These are phyloP conservation scores for Bibio marci DNA, from an alignment of 2,888 invertebrate species.

Conservation along the genomic window DNA sequence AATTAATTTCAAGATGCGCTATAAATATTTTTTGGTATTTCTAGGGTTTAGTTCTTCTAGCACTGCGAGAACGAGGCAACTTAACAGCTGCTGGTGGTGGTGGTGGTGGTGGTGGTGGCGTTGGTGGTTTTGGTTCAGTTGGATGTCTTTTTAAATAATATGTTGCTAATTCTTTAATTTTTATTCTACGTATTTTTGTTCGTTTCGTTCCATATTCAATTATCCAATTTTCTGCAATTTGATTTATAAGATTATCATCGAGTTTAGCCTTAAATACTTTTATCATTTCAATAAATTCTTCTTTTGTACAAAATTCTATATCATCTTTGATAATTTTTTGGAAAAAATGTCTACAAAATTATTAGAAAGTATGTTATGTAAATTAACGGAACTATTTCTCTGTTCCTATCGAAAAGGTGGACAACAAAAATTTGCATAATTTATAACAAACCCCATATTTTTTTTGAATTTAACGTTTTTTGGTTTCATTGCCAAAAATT, in stretches of 20 bases:
- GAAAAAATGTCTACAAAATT: not conserved
- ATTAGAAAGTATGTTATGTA: not conserved
- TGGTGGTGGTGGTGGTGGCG: too few species aligned
- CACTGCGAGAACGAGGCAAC: too few species aligned
- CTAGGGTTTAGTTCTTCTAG: too few species aligned
- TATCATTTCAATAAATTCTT: not conserved
- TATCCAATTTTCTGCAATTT: not conserved
- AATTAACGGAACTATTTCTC: too few species aligned
- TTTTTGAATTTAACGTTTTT: slow-evolving; percentile 8
- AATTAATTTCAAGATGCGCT: too few species aligned
- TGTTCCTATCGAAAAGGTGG: too few species aligned
- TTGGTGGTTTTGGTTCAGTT: not conserved
- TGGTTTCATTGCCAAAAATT: slow-evolving; percentile 9
- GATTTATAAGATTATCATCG: not conserved
- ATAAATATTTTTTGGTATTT: too few species aligned
- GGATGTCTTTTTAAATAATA: not conserved
- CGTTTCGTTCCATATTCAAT: not conserved
- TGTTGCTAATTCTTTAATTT: not conserved
- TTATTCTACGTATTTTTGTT: not conserved
- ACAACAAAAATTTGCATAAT: too few species aligned
- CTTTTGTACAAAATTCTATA: not conserved
- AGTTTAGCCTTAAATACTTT: not conserved
- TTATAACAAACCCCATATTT: slow-evolving; percentile 5
- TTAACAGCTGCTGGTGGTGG: too few species aligned
- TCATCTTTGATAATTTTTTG: not conserved